phyloP scores from a whole-genome alignment of 2,113 vertebrate genomes.

The Garra rufa region DNA sequence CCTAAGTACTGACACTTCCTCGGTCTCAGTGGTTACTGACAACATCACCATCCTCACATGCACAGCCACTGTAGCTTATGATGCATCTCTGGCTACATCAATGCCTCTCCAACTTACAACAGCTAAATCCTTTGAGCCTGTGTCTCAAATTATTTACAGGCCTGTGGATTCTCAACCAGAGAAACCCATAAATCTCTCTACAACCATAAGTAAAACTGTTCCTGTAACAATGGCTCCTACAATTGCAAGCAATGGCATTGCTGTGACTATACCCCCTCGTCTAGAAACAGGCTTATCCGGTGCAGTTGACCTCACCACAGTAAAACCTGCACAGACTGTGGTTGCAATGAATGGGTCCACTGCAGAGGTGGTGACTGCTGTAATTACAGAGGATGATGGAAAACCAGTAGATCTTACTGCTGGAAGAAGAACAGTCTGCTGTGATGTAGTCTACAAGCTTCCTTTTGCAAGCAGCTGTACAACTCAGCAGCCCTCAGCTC shows the following conservation, averaged over 20 bases:
- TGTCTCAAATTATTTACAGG: constrained; percentile 78
- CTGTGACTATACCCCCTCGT: constrained; percentile 71
- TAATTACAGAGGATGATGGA: constrained; percentile 89
- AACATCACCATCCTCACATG: constrained; percentile 83
- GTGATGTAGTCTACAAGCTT: constrained; percentile 93
- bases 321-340: constrained; percentile 88
- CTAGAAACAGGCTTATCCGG: constrained; percentile 78
- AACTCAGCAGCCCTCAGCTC: constrained; percentile 84
- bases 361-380: constrained; percentile 83
- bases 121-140: constrained; percentile 83
- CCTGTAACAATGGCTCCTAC: constrained; percentile 80
- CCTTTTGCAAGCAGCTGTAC: constrained; percentile 93
- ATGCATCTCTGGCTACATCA: constrained; percentile 74
- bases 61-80: constrained; percentile 77
- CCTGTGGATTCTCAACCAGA: constrained; percentile 81
- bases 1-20: constrained; percentile 83
- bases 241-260: constrained; percentile 79
- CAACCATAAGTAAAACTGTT: constrained; percentile 73
- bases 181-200: constrained; percentile 91
- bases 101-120: constrained; percentile 88
- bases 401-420: constrained; percentile 96
- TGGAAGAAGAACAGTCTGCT: constrained; percentile 91
- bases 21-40: constrained; percentile 79
- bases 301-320: constrained; percentile 91
- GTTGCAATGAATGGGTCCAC: constrained; percentile 84